phyloP scores from a whole-genome alignment of 1,140 invertebrate genomes.

The Papilio machaon region DNA sequence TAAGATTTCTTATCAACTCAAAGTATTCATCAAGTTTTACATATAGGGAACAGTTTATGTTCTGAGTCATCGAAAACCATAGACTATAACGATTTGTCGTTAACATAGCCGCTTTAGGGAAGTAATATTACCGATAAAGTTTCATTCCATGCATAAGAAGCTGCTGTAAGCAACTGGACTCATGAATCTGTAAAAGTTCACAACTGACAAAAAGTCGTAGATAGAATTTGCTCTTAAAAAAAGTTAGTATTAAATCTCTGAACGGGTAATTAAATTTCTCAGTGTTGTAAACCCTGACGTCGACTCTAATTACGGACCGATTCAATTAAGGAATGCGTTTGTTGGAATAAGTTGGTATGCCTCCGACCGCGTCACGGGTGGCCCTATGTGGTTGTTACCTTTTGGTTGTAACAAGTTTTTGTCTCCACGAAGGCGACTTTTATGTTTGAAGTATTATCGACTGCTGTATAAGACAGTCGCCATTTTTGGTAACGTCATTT shows the following conservation, averaged over 20 bases:
- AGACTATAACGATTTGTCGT: background rate
- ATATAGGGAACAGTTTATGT: background rate
- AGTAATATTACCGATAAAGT: background rate
- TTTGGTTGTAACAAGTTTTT: constrained; percentile 36
- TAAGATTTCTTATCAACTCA: background rate
- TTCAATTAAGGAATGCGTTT: constrained; percentile 62
- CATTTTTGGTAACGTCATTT: constrained; percentile 32
- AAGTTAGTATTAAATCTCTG: background rate
- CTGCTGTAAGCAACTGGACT: background rate
- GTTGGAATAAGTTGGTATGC: constrained; percentile 55
- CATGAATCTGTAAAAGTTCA: background rate
- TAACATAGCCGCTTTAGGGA: background rate
- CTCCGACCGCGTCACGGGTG: constrained; percentile 48
- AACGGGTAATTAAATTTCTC: background rate
- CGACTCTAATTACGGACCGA: constrained; percentile 52
- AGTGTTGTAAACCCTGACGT: constrained; percentile 36
- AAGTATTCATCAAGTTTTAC: background rate
- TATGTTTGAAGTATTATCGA: constrained; percentile 25
- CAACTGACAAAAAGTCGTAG: background rate
- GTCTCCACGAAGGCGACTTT: constrained; percentile 23
- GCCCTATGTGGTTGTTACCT: constrained; percentile 30
- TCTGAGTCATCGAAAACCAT: background rate
- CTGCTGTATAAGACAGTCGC: constrained; percentile 4
- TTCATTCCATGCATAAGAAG: constrained; percentile 4
- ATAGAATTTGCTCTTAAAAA: background rate